Evolutionary conservation across 2,113 vertebrate genomes (phyloP).

Genomic region (Tor tambroides): DNA sequence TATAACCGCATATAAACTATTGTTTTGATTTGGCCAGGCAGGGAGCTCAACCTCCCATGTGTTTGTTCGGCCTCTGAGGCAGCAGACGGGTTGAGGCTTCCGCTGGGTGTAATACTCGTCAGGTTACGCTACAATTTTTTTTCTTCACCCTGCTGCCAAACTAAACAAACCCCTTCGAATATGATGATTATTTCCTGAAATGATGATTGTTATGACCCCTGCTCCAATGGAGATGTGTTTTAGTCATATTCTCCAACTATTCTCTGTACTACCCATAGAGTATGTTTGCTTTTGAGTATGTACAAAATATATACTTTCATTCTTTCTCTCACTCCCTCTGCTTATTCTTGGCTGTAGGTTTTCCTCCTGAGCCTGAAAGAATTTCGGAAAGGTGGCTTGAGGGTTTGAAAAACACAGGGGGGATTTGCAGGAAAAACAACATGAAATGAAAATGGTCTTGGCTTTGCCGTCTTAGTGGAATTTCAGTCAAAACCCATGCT

Average conservation of each 20-base stretch:
- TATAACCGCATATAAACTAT: neutral
- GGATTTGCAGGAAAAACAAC: conserved; percentile 59
- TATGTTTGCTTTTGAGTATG: neutral
- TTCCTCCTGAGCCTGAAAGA: conserved; percentile 62
- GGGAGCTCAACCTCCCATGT: neutral
- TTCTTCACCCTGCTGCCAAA: conserved; percentile 2
- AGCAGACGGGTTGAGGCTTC: neutral
- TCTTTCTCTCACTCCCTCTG: neutral
- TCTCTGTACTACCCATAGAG: neutral
- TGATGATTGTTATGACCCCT: conserved; percentile 10
- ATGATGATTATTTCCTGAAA: conserved; percentile 31
- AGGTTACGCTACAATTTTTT: neutral
- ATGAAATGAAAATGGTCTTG: conserved; percentile 58
- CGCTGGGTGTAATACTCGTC: neutral
- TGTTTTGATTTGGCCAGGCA: neutral
- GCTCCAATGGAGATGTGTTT: neutral
- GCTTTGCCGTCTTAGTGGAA: conserved; percentile 51
- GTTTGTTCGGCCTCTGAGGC: neutral
- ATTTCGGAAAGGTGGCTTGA: conserved; percentile 67
- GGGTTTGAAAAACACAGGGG: conserved; percentile 67
- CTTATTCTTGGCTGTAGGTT: conserved; percentile 56
- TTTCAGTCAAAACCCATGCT: conserved; percentile 45
- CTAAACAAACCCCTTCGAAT: neutral
- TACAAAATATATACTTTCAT: conserved; percentile 13
- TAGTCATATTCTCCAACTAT: neutral